Base-by-base conservation (phyloP, 1,140 invertebrate species). In the Drosophila kurseongensis region DNA sequence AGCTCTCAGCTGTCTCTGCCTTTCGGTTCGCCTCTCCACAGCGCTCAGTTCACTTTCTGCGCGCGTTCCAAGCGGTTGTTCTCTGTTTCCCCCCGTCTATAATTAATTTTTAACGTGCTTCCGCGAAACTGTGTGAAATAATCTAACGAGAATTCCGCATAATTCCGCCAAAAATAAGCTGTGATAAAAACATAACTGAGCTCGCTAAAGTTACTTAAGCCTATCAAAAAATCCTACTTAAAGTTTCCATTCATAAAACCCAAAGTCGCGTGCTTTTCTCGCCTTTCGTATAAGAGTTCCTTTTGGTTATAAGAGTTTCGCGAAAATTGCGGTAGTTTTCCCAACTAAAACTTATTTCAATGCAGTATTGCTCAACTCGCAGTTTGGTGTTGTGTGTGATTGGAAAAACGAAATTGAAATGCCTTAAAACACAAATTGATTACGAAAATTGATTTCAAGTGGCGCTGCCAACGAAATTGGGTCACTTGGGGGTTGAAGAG, bases 401-500 rank as follows among this genome's bases (percentile, higher is more conserved):
- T 32, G 27, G 47, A 42, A 80, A 85, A 85, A 71, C 41, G 60
- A 62, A 80, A 78, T 63, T 55, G 54, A 86, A 86, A 81, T 86
- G 74, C 57, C 66, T 62, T 48, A 51, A 86, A 68, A 84, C 68
- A 66, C 74, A 78, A 85, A 86, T 86, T 81, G 61, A 78, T 86
- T 81, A 75, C 60, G 54, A 75, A 85, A 86, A 85, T 81, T 85
- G 81, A 78, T 75, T 85, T 86, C 81, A 86, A 85, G 78, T 85
- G 81, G 66, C 73, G 58, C 67, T 14, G 38, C n/a, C 29, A n/a
- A 27, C 44, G 40, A 69, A 84, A 85, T 61, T 85, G 75, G 82
- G 82, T 85, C 82, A 85, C 48, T 51, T 57, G 23, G 40, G 74
- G 68, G 73, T 66, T 54, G 54, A 42, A 38, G 48, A 41, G 18